These are phyloP conservation scores for Gila robusta DNA, from an alignment of 2,797 vertebrate species.

Conservation along the genomic window DNA sequence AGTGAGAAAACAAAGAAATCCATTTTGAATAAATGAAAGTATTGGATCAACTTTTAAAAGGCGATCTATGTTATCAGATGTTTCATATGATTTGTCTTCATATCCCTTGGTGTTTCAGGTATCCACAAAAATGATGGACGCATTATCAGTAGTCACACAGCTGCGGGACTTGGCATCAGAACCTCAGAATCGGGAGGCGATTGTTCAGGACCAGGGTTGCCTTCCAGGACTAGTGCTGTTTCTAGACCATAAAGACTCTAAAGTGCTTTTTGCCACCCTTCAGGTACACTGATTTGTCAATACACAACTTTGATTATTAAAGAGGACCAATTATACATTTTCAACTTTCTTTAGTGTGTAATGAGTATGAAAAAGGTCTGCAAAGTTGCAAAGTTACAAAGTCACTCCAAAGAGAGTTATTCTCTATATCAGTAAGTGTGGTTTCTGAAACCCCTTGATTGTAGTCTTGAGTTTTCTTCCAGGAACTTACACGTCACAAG, in stretches of 20 bases:
- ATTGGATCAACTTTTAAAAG: not conserved
- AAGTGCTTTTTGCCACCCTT: conserved; percentile 77
- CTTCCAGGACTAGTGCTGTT: conserved; percentile 83
- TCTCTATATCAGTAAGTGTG: not conserved
- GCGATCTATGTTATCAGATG: not conserved
- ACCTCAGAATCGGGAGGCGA: conserved; percentile 79
- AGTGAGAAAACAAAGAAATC: not conserved
- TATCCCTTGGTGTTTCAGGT: conserved; percentile 26
- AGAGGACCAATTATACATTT: not conserved
- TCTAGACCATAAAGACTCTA: conserved; percentile 76
- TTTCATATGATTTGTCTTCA: not conserved
- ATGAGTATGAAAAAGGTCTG: not conserved
- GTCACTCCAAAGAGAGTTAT: not conserved
- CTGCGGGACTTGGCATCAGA: conserved; percentile 82
- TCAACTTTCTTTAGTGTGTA: not conserved
- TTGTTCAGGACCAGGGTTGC: conserved; percentile 83
- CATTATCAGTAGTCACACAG: conserved; percentile 79
- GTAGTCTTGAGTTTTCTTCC: not conserved
- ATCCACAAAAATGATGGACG: conserved; percentile 74
- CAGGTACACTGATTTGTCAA: conserved; percentile 68
- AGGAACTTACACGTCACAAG: not conserved
- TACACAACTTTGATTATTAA: not conserved
- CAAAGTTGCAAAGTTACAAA: not conserved
- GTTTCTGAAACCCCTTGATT: not conserved
- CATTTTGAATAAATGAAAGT: not conserved